These are phyloP conservation scores for Brachypodius melanocephalos DNA, from an alignment of 2,113 vertebrate species.

Conservation along the genomic window DNA sequence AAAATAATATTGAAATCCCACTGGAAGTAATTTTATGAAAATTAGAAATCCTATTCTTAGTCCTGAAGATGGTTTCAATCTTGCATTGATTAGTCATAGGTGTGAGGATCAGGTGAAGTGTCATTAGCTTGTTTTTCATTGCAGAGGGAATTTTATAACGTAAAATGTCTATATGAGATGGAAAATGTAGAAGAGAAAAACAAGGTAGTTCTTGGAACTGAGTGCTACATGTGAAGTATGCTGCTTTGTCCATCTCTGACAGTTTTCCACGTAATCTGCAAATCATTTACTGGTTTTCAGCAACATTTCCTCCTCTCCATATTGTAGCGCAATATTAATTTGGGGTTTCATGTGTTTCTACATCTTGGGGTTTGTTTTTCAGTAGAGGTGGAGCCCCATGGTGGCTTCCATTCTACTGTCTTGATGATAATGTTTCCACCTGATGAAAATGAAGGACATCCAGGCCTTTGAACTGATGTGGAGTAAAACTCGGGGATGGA, in stretches of 20 bases:
- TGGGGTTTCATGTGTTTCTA: background rate
- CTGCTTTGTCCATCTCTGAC: background rate
- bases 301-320: background rate
- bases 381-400: background rate
- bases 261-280: background rate
- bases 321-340: background rate
- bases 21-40: conserved; percentile 7
- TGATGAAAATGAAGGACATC: background rate
- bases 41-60: background rate
- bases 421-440: background rate
- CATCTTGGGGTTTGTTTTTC: background rate
- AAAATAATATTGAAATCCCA: background rate
- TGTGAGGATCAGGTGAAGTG: background rate
- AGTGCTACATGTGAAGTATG: background rate
- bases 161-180: background rate
- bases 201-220: background rate
- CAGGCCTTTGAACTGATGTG: background rate
- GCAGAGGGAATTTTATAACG: background rate
- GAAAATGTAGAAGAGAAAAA: background rate
- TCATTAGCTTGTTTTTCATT: background rate
- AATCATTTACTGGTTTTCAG: background rate
- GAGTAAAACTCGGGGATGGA: background rate
- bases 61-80: background rate
- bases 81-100: conserved; percentile 2
- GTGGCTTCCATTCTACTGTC: background rate